These are phyloP conservation scores for Pararge aegeria DNA, from an alignment of 1,140 invertebrate species.

Conservation along the genomic window DNA sequence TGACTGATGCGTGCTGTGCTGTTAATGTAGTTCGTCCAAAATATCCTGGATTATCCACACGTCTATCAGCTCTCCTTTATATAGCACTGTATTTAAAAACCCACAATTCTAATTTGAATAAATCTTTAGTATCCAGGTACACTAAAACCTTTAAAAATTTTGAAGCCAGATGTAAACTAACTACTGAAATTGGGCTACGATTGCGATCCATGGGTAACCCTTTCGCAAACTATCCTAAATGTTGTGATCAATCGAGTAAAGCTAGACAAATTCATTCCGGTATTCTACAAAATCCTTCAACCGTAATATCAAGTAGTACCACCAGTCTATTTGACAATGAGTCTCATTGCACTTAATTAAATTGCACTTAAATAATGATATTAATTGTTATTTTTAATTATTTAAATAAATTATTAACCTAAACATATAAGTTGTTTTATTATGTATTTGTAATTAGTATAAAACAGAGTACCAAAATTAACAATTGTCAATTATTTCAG, in stretches of 20 bases:
- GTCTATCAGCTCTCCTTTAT: slow-evolving; percentile 74
- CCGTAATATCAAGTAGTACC: background rate
- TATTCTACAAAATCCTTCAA: slow-evolving; percentile 27
- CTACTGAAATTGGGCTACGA: slow-evolving; percentile 57
- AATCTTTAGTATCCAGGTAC: slow-evolving; percentile 52
- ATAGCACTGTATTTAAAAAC: slow-evolving; percentile 80
- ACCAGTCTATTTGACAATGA: background rate
- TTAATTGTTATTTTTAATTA: too few species aligned
- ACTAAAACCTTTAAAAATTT: slow-evolving; percentile 55
- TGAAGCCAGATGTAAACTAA: slow-evolving; percentile 57
- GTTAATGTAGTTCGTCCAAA: slow-evolving; percentile 78
- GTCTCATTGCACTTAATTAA: background rate
- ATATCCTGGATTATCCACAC: slow-evolving; percentile 75
- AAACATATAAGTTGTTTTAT: too few species aligned
- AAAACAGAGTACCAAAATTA: background rate
- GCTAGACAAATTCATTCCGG: slow-evolving; percentile 21
- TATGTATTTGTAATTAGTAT: too few species aligned
- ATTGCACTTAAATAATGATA: background rate
- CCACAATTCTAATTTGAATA: slow-evolving; percentile 58
- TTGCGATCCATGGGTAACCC: slow-evolving; percentile 72
- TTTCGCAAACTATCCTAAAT: slow-evolving; percentile 65
- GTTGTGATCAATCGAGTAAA: slow-evolving; percentile 31
- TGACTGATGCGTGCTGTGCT: slow-evolving; percentile 76
- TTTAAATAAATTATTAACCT: too few species aligned
- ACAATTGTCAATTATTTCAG: slow-evolving; percentile 47